A percentile compares a stretch with the other conserved stretches of the same genome.
phyloP scores from a whole-genome alignment of 2,797 vertebrate genomes.

The Sebastolobus alascanus region DNA sequence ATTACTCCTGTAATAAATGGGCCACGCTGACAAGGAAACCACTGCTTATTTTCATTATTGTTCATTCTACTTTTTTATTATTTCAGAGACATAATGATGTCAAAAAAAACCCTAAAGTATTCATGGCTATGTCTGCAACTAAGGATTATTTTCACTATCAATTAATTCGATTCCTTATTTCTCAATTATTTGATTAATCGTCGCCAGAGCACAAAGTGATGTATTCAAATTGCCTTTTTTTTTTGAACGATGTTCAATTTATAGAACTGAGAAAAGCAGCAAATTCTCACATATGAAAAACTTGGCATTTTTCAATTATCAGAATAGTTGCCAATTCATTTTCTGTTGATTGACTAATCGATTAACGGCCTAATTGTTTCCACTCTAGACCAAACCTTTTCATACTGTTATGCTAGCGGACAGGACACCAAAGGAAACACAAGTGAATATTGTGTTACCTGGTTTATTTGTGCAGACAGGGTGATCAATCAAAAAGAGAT shows the following conservation, averaged over 20 bases:
- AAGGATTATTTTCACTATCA: too few species aligned
- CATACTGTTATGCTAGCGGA: neutral
- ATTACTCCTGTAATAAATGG: neutral
- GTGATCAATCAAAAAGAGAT: neutral
- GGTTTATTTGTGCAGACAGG: conserved; percentile 7
- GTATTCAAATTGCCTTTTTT: neutral
- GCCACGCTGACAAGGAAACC: neutral
- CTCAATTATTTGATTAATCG: neutral
- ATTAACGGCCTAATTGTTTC: neutral
- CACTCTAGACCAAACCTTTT: neutral
- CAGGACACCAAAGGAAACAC: neutral
- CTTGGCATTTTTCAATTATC: neutral
- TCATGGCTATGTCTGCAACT: too few species aligned
- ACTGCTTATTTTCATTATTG: neutral
- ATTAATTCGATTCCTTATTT: too few species aligned
- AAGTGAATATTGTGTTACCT: neutral
- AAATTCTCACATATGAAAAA: neutral
- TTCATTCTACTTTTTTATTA: neutral
- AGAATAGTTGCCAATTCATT: neutral
- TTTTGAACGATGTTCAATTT: neutral
- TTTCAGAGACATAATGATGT: neutral
- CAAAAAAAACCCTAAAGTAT: too few species aligned
- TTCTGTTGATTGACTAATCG: neutral
- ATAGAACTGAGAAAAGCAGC: neutral
- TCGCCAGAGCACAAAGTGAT: neutral